These are phyloP conservation scores for Dromococcyx pavoninus DNA, from an alignment of 2,797 vertebrate species.

Conservation along the genomic window DNA sequence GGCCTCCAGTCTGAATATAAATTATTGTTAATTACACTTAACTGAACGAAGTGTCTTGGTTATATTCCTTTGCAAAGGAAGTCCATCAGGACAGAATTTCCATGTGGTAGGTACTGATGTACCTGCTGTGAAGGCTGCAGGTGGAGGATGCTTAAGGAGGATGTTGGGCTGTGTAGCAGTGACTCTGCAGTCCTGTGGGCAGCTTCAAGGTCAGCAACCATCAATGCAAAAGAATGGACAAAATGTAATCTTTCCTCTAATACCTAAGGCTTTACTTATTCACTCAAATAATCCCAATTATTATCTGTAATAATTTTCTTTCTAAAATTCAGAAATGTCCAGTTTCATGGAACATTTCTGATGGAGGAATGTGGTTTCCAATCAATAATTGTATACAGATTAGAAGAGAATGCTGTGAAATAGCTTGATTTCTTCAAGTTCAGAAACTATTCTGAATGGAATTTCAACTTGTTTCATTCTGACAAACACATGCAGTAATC, in stretches of 20 bases:
- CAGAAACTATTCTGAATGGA: neutral
- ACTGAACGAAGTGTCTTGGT: neutral
- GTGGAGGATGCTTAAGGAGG: neutral
- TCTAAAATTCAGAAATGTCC: neutral
- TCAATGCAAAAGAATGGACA: neutral
- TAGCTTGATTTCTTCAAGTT: neutral
- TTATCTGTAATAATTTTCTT: neutral
- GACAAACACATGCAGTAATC: neutral
- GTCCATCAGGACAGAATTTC: neutral
- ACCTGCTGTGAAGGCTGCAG: neutral
- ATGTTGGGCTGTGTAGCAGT: neutral
- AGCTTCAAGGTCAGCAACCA: neutral
- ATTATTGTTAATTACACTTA: neutral
- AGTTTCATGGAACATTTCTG: neutral
- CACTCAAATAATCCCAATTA: neutral
- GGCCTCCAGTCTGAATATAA: neutral
- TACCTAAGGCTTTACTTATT: neutral
- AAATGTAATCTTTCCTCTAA: neutral
- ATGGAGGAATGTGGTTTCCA: neutral
- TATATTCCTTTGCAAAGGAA: neutral
- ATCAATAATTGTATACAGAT: neutral
- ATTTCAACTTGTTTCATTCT: neutral
- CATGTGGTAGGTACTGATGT: neutral
- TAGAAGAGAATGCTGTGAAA: neutral
- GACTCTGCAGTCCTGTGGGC: neutral